Evolutionary conservation across 2,888 invertebrate genomes (phyloP), one percentile per base, ranked within the genome.

Genomic region (Tineola bisselliella): DNA sequence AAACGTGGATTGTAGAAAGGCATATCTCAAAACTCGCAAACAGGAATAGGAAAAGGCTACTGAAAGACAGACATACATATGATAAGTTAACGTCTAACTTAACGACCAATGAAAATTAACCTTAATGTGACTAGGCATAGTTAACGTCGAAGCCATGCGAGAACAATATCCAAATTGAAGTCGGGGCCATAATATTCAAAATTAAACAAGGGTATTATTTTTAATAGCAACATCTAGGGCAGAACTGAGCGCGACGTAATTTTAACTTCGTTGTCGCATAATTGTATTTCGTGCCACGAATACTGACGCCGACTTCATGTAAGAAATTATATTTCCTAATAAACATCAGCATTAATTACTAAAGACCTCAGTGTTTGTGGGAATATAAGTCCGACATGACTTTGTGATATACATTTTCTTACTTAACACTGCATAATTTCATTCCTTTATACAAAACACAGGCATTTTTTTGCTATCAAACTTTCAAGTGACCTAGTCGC

Each of bases 251-350:
- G 18, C 44, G 30, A 30, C 25, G 60, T 48, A 60, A 60, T 60
- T 60, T 48, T 44, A 60, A 44, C 60, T 19, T 44, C 60, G 44
- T 44, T 60, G 48, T 60, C 60, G 60, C 60, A 6, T 60, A 60
- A 60, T 60, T 60, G 60, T 60, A 44, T 60, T 60, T 30, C 60
- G 60, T 60, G 60, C 60, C 52, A 13, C 17, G 60, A 60, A 60
- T 60, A 25, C 31, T 44, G 59, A 17, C 19, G 44, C 13, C 60
- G 18, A 48, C 48, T 58, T 33, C 33, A 31, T 31, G 58, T 31
- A 48, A 60, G 60, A 60, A 60, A 60, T 60, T 60, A 60, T 60
- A 48, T 60, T 60, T 60, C 25, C 48, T 60, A 60, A 60, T 60
- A 60, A 60, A 60, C 60, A 60, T 60, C 60, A 60, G 60, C 44